Evolutionary conservation across 2,113 vertebrate genomes (phyloP), one percentile per base, ranked within the genome.

Genomic region (Misgurnus anguillicaudatus): DNA sequence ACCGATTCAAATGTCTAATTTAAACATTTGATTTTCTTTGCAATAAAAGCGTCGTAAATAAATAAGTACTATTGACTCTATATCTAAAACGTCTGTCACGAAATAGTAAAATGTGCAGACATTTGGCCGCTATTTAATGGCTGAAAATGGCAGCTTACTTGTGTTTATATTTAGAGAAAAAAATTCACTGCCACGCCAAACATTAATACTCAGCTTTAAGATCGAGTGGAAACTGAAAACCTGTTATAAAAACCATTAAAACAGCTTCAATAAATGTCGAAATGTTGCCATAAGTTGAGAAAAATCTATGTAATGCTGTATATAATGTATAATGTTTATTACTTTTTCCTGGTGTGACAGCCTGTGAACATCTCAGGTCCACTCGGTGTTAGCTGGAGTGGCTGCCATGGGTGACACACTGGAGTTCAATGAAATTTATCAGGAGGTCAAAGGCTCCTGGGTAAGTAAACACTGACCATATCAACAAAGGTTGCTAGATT

Each of bases 371-470:
- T 66, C 41, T 5, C 45, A 67, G 63, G 47, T 41, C 13, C 53
- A 17, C 13, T 74, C 71, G 11, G 71, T n/a, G 39, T 65, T 6
- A 58, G 66, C 42, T 75, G 31, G 76, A 66, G 48, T 41, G 38
- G 77, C 81, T 45, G 24, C 65, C 78, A 95, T 95, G 94, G 89
- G 89, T 1, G 94, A 95, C 71, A 93, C 92, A 0, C 82, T 95
- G 90, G 94, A 95, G 79, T 95, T 95, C 88, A 95, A 93, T 73
- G 94, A 95, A 38, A 91, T 95, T 41, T 95, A 94, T 70, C 94
- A 95, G 87, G 94, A 95, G 86, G 93, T 95, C 89, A 95, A 95
- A 77, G 94, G 94, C 0, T 93, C 92, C 21, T 94, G 94, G 94
- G 94, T 95, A 83, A 93, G 94, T 17, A 57, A 8, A 51, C 3